Conservation (phyloP, 2,888 invertebrate species). For the Kuschelorhynchus macadamiae region DNA sequence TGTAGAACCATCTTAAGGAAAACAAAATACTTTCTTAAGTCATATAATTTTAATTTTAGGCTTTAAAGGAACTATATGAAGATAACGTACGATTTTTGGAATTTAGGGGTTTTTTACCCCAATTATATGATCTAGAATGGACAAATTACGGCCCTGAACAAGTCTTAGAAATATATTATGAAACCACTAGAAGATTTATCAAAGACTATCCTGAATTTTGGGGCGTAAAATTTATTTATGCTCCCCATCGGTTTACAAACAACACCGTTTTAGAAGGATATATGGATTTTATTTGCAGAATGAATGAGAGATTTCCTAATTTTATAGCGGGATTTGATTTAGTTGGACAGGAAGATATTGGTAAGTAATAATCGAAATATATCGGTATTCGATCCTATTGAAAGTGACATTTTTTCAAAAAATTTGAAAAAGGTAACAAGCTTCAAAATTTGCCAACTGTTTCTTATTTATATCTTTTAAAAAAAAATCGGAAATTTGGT, state of each 20-base stretch:
- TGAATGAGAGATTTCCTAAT: conserved; percentile 67
- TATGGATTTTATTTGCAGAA: conserved; percentile 39
- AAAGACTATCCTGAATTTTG: conserved; percentile 72
- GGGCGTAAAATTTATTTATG: conserved; percentile 75
- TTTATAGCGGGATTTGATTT: conserved; percentile 85
- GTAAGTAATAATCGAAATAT: conserved; percentile 65
- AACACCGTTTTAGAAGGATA: conserved; percentile 62
- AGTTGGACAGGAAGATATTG: conserved; percentile 84
- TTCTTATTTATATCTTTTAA: too few relatives aligned
- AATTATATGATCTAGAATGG: conserved; percentile 73
- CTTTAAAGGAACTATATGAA: conserved; percentile 73
- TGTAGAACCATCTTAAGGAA: too few relatives aligned
- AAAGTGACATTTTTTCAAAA: not conserved
- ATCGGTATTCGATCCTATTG: too few relatives aligned
- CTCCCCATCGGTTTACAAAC: conserved; percentile 70
- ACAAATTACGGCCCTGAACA: conserved; percentile 68
- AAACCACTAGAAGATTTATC: conserved; percentile 70
- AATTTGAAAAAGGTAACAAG: too few relatives aligned
- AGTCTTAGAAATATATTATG: conserved; percentile 69
- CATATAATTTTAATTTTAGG: conserved; percentile 50
- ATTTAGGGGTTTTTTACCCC: conserved; percentile 71
- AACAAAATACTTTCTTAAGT: too few relatives aligned
- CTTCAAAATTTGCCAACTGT: too few relatives aligned
- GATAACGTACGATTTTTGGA: conserved; percentile 78
- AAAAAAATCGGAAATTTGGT: too few relatives aligned